These are phyloP conservation scores for Rhinophrynus dorsalis DNA, from an alignment of 2,797 vertebrate species.

Conservation along the genomic window DNA sequence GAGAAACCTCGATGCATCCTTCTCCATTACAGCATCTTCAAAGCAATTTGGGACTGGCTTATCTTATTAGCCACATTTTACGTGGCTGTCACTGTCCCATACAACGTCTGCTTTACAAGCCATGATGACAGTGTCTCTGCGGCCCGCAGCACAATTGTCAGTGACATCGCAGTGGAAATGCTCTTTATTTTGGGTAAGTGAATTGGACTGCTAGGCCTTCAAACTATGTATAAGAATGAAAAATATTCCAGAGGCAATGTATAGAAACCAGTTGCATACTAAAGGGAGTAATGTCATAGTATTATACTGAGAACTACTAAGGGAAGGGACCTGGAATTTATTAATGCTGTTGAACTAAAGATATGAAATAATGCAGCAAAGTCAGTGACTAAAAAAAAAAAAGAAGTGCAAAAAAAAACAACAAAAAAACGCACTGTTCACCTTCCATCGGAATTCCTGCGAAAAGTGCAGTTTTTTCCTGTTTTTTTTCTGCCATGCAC, in stretches of 20 bases:
- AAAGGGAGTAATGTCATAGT: no score
- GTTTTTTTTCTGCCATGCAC: no score
- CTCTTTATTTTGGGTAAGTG: constrained; percentile 91
- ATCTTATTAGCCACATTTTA: constrained; percentile 96
- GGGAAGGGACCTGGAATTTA: no score
- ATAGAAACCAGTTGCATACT: no score
- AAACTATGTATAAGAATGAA: no score
- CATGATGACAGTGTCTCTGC: constrained; percentile 73
- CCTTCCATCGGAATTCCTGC: no score
- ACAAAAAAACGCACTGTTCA: no score
- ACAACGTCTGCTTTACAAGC: constrained; percentile 89
- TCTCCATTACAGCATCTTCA: constrained; percentile 93
- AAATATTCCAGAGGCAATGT: no score
- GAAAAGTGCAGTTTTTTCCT: no score
- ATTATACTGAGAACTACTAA: no score
- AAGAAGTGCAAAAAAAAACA: no score
- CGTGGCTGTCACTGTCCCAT: constrained; percentile 89
- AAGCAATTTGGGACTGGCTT: constrained; percentile 93
- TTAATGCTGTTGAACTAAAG: not conserved
- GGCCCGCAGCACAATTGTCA: constrained; percentile 83
- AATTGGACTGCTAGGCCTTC: not conserved
- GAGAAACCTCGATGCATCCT: constrained; percentile 93
- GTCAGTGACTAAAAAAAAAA: not conserved
- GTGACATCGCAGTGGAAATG: constrained; percentile 92
- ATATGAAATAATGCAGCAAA: not conserved